Evolutionary conservation across 1,140 invertebrate species (phyloP).

Genomic region (Drosophila rhopaloa): DNA sequence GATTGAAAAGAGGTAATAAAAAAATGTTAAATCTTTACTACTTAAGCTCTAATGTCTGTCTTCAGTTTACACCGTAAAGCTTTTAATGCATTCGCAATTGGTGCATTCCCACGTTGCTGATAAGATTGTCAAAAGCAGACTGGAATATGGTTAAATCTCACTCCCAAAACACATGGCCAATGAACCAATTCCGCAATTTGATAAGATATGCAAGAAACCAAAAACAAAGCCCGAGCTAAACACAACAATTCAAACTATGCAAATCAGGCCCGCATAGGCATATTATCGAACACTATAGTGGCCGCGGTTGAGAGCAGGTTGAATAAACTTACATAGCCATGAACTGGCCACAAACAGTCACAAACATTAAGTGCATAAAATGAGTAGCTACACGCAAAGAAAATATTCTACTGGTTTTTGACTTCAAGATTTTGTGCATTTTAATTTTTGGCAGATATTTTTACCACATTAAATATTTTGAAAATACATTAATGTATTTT

Average conservation of each 20-base stretch:
- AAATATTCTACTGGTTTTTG: not conserved
- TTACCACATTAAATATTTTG: too few species aligned
- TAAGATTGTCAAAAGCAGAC: conserved; percentile 22
- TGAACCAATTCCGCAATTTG: conserved; percentile 14
- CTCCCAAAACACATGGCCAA: conserved; percentile 13
- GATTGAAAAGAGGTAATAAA: not conserved
- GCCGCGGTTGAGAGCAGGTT: conserved; percentile 46
- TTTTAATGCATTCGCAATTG: conserved; percentile 29
- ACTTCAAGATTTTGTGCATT: not conserved
- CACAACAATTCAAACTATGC: conserved; percentile 51
- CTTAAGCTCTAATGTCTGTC: not conserved
- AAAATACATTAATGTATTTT: too few species aligned
- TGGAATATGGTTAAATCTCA: conserved; percentile 1
- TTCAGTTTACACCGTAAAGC: conserved; percentile 16
- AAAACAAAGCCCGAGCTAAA: conserved; percentile 14
- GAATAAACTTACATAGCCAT: conserved; percentile 73
- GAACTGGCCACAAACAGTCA: conserved; percentile 60
- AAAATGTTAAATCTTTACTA: not conserved
- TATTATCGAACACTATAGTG: conserved; percentile 31
- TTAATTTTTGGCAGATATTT: too few species aligned
- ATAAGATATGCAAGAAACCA: conserved; percentile 46
- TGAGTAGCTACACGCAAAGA: conserved; percentile 24
- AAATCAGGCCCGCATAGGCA: conserved; percentile 65
- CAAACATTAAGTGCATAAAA: conserved; percentile 27
- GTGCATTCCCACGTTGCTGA: conserved; percentile 27